These are phyloP conservation scores for Melieria omissa DNA, from an alignment of 2,888 invertebrate species.

Conservation along the genomic window DNA sequence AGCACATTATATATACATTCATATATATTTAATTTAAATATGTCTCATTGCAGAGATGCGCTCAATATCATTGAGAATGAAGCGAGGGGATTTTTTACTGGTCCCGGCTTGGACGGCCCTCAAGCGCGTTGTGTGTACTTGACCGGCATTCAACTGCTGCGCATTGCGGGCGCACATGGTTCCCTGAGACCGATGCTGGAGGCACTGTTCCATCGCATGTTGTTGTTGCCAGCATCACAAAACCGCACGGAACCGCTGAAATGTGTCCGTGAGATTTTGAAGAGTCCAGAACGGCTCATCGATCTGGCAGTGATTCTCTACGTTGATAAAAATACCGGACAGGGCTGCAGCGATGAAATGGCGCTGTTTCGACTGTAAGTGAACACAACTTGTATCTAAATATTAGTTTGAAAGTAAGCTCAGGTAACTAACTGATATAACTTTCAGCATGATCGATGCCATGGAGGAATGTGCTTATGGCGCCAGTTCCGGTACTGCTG, in stretches of 20 bases:
- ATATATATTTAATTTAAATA: neutral
- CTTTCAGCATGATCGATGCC: conserved; percentile 85
- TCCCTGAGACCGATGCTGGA: conserved; percentile 91
- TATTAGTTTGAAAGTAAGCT: neutral
- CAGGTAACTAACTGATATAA: conserved; percentile 18
- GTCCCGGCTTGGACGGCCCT: conserved; percentile 76
- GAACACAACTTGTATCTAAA: neutral
- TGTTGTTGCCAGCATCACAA: conserved; percentile 86
- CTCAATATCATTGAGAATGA: conserved; percentile 67
- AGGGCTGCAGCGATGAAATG: conserved; percentile 80
- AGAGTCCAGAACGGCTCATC: conserved; percentile 79
- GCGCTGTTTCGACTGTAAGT: conserved; percentile 83
- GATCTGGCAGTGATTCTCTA: conserved; percentile 74
- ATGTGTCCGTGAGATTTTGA: conserved; percentile 80
- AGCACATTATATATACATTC: neutral
- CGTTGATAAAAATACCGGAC: conserved; percentile 75
- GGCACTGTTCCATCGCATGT: conserved; percentile 92
- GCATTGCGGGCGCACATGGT: conserved; percentile 87
- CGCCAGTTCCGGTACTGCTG: conserved; percentile 74
- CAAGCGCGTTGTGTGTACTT: conserved; percentile 89
- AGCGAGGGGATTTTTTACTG: conserved; percentile 66
- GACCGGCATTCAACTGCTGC: conserved; percentile 88
- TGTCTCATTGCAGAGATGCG: conserved; percentile 58
- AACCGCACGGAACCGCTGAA: conserved; percentile 87
- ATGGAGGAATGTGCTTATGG: conserved; percentile 89